Base-by-base conservation (phyloP, 2,113 vertebrate genomes). In the Emydocephalus ijimae region DNA sequence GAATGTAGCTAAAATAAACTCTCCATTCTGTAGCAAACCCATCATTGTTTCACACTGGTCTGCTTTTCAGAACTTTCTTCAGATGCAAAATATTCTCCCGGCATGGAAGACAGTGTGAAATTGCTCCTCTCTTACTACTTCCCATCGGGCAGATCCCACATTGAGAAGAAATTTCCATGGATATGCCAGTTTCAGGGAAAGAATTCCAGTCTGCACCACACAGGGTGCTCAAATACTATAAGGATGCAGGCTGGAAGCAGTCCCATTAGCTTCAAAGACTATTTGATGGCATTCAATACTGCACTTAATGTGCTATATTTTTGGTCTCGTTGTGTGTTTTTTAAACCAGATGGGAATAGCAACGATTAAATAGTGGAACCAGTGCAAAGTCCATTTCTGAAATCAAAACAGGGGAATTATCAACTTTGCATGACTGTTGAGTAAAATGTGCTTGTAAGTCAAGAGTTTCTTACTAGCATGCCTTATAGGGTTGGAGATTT, bases 221-320 rank as follows among this genome's bases (percentile, higher is more conserved):
- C 8, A 10, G 9, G 56, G 24, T 39, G 45, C 64, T 11, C 39
- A 50, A 8, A 55, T 45, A 69, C n/a, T 89, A 59, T 52, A 52
- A 1, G 5, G 85, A 64, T 54, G 23, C 14, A 69, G 64, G 29
- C 34, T 2, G 29, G 57, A 39, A 55, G 81, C 5, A 43, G 29
- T 81, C 90, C 9, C 11, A 18, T 23, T 29, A 29, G 29, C 69
- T 57, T 23, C 0, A 2, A 52, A 91, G 91, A 90, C 23, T 8
- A 43, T 8, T 5, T 4, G 5, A 52, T 26, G 0, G 0, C 50
- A 29, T 7, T 2, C 15, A 3, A 34, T 0, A 48, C 29, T 24
- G 85, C 15, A 48, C 87, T 39, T 90, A 57, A 4, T 1, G 20
- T 5, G 43, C n/a, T 48, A 6, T 15, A 8, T 59, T 48, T 59